Conservation (phyloP, 2,113 vertebrate species). For the mouse (Mus musculus) region GRCm39 chr12:83858501-83859000, state of each 20-base stretch:
- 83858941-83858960: no score
- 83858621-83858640: constrained; percentile 54
- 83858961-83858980: no score
- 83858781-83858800: neutral
- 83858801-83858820: neutral
- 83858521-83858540: neutral
- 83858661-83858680: constrained; percentile 54
- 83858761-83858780: neutral
- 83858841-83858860: neutral
- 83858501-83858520: constrained; percentile 90
- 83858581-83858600: neutral
- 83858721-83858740: neutral
- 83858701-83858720: constrained; percentile 4
- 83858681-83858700: constrained; percentile 45
- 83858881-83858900: neutral
- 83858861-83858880: neutral
- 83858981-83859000: no score
- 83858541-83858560: constrained; percentile 4
- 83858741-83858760: neutral
- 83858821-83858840: neutral
- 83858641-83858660: constrained; percentile 39
- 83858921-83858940: no score
- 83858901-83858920: no score
- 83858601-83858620: constrained; percentile 55
- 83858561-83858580: neutral